Evolutionary conservation across 2,888 invertebrate genomes (phyloP), one percentile per base, ranked within the genome.

Genomic region (Caenorhabditis drosophilae): DNA sequence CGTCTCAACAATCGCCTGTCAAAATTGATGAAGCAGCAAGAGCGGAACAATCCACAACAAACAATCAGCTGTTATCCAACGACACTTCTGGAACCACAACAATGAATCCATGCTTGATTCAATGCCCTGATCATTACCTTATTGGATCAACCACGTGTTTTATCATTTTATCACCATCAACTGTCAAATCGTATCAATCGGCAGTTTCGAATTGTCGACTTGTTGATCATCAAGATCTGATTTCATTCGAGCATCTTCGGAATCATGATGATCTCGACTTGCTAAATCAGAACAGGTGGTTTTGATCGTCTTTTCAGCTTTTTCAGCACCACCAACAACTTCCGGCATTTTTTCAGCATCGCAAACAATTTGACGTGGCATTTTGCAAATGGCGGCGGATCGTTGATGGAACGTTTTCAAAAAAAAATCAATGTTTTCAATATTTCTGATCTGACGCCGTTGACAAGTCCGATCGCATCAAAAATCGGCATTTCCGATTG

Each of bases 361-460:
- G 6, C 7, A 3, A n/a, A 27, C 4, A 27, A 25, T 16, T 42
- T 42, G 7, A 46, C 31, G 18, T 52, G 25, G 41, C 59, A 40
- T 34, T 64, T 52, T 26, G 64, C 55, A 20, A 64, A 59, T 27
- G 64, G 59, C 20, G 64, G 59, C n/a, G 64, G 59, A 9, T 54
- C 55, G 12, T 22, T 25, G 4, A 25, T 25, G 12, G 58, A 59
- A 36, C 20, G 64, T 27, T 42, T 55, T 18, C 38, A 40, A 6
- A 55, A 59, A 35, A 15, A 47, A 26, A 59, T 49, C 2, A 41
- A 55, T 9, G 59, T 64, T 2, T 51, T 64, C 25, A 49, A 59
- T 27, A 47, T 64, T 23, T 49, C 31, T 12, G n/a, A 42, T 25
- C 20, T 59, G 44, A 59, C 64, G 3, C 47, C 44, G 11, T 41